Evolutionary conservation across 2,113 vertebrate species (phyloP), one percentile per base, ranked within the genome.

Genomic region (Lophochroa leadbeateri): DNA sequence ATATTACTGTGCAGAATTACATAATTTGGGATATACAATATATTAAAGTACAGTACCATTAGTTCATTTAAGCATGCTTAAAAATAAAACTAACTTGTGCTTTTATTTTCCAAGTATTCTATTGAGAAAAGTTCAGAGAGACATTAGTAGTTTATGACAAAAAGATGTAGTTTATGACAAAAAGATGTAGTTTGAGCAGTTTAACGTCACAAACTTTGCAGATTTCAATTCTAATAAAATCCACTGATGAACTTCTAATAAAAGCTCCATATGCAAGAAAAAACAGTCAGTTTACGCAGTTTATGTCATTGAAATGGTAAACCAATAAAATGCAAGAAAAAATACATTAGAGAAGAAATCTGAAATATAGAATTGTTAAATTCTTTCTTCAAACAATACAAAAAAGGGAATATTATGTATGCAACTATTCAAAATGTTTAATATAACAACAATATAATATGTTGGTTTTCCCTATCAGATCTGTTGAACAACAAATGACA

Each of bases 401-500:
- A 35, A 78, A 55, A 72, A 50, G 3, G 14, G 43, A 70, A 10
- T 17, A 64, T 65, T 79, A 55, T 11, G 14, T 43, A 82, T 65
- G 17, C 10, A 90, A 90, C 47, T 69, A 49, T 39, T 95, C 75
- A 4, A 84, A 92, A 83, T 72, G 3, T 78, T 72, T 28, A 61
- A 39, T 20, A 4, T 9, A 65, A n/a, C 11, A 41, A 41, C 60
- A 43, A 39, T 2, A 41, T 57, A 78, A 72, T 44, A 25, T 10
- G 5, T 13, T 67, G 11, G 0, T 78, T 86, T 69, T 75, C 21
- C 60, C 86, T 43, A 72, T 74, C 50, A 97, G 84, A 90, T 93
- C 86, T 77, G 37, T 69, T 49, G 61, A 94, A 49, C 15, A 19
- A 95, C 58, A 96, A 95, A 91, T 29, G 84, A 95, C 69, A 88